phyloP scores from a whole-genome alignment of 1,140 invertebrate genomes.

The Hetaerina americana region DNA sequence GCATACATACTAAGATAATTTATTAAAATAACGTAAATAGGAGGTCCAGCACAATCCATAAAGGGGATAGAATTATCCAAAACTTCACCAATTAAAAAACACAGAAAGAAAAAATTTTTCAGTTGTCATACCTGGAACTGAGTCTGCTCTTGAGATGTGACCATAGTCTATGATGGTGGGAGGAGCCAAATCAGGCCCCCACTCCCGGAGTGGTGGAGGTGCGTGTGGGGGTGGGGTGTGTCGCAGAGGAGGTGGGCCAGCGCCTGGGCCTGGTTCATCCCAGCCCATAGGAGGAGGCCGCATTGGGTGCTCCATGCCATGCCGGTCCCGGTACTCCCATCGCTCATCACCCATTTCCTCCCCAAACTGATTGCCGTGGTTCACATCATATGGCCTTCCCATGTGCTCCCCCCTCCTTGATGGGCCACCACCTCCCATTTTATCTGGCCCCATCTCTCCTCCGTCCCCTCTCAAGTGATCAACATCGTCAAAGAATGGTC shows the following conservation, averaged over 20 bases:
- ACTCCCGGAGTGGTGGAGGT: not conserved
- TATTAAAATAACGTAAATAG: too few species aligned
- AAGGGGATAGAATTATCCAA: too few species aligned
- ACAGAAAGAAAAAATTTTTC: too few species aligned
- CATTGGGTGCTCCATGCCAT: not conserved
- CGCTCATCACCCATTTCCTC: not conserved
- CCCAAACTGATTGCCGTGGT: too few species aligned
- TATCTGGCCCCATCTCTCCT: too few species aligned
- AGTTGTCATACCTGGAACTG: too few species aligned
- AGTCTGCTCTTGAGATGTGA: not conserved
- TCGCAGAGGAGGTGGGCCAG: too few species aligned
- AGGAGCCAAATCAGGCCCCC: not conserved
- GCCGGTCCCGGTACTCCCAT: not conserved
- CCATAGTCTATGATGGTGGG: not conserved
- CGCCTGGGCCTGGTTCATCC: not conserved
- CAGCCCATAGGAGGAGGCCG: not conserved
- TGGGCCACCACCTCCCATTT: not conserved
- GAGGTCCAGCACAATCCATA: too few species aligned
- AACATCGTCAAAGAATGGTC: not conserved
- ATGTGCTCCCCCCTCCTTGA: not conserved
- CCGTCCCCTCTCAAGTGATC: too few species aligned
- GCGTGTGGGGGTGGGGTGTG: too few species aligned
- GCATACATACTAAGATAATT: too few species aligned
- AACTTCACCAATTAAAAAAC: too few species aligned
- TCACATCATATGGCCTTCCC: not conserved